Evolutionary conservation across 2,888 invertebrate species (phyloP), one percentile per base, ranked within the genome.

Genomic region (Melinopterus prodromus): DNA sequence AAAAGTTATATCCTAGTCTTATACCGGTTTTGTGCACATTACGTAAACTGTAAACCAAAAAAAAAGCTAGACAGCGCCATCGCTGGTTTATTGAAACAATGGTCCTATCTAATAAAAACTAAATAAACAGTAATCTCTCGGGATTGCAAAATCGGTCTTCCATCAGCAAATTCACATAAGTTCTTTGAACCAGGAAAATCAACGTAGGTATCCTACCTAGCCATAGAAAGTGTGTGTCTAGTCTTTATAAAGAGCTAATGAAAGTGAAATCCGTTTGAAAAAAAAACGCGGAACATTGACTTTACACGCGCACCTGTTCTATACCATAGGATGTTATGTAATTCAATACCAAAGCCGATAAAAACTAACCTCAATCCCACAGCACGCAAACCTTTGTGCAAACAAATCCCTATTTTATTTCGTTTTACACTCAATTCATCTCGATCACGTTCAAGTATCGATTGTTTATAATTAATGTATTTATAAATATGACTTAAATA

Each of bases 231-330:
- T 74, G 53, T 53, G 53, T 53, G 53, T 53, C 53, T 53, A 53
- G 53, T 12, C 53, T 53, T 53, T 53, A 53, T 53, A 53, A 53
- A 53, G 53, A 7, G 53, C 74, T 35, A 74, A 37, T 37, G 74
- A 74, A 74, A 74, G 74, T 74, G 74, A 74, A 53, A 53, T 53
- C 53, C n/a, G 74, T 74, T 74, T 74, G 35, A 74, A 74, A 74
- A 74, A 36, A 74, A 74, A 37, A 16, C 12, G 12, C 53, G 53
- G 74, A 35, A 35, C 74, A 37, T 74, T 74, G 37, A 74, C 74
- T 37, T 74, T 74, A 35, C 35, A 71, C 15, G 35, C 6, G 35
- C 74, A 74, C 74, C 74, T 74, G 74, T 35, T 74, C 74, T 74
- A 74, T 74, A 26, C 37, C 74, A 16, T 14, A 15, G 16, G 16